Conservation (phyloP, 2,797 vertebrate genomes). For the Mormyrus hasselquistii region DNA sequence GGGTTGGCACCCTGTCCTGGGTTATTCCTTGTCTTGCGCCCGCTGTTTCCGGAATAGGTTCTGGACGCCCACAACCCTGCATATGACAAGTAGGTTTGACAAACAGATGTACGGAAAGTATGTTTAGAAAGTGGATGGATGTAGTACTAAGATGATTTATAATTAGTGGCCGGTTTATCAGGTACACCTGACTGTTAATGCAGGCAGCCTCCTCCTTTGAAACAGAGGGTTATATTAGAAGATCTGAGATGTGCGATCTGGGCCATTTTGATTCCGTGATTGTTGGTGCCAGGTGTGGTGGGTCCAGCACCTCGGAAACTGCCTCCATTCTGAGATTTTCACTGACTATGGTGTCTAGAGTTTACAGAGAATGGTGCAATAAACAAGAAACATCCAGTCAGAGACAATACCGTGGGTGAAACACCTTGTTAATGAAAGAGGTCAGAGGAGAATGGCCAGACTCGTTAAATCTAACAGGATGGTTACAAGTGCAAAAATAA, state of each 20-base stretch:
- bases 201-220: background rate
- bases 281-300: background rate
- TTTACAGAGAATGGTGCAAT: background rate
- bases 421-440: background rate
- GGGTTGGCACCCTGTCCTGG: background rate
- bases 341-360: background rate
- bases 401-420: background rate
- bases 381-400: background rate
- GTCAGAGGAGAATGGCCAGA: background rate
- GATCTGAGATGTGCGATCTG: background rate
- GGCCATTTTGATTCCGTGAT: background rate
- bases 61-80: background rate
- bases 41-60: background rate
- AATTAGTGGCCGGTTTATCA: background rate
- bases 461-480: background rate
- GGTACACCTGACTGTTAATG: background rate
- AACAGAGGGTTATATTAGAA: background rate
- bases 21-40: background rate
- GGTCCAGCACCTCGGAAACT: background rate
- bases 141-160: background rate
- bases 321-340: background rate
- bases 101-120: background rate
- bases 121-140: background rate
- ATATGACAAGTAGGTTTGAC: background rate
- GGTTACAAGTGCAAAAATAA: background rate